These are phyloP conservation scores for Drosophila dunni DNA, from an alignment of 1,140 invertebrate species.

Conservation along the genomic window DNA sequence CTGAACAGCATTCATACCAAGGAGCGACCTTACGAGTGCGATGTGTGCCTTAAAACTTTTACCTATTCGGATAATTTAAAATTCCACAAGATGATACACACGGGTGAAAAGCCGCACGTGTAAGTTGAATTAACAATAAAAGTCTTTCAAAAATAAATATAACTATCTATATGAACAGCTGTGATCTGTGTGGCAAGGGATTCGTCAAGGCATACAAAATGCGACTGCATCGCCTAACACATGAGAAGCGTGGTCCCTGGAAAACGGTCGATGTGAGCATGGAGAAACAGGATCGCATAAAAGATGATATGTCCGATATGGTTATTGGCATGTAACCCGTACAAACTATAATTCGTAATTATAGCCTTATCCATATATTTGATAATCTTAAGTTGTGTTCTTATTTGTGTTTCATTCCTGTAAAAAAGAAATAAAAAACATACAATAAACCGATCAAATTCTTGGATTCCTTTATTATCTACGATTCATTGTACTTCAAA, in stretches of 20 bases:
- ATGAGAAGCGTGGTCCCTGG: constrained; percentile 60
- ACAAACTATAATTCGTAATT: constrained; percentile 25
- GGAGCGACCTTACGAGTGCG: constrained; percentile 89
- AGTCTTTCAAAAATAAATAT: neutral
- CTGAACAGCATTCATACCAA: constrained; percentile 88
- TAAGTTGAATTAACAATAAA: constrained; percentile 26
- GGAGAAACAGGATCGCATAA: constrained; percentile 32
- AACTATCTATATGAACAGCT: constrained; percentile 28
- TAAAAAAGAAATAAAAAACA: constrained; percentile 11
- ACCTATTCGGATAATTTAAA: constrained; percentile 88
- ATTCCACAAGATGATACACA: constrained; percentile 85
- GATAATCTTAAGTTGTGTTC: constrained; percentile 31
- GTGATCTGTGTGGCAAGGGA: constrained; percentile 71
- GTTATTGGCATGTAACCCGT: constrained; percentile 34
- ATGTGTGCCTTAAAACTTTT: constrained; percentile 89
- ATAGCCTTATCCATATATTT: constrained; percentile 28
- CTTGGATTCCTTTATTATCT: neutral
- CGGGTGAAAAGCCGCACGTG: constrained; percentile 72
- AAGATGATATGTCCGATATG: constrained; percentile 53
- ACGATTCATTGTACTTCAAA: constrained; percentile 30
- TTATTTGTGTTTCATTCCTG: constrained; percentile 24
- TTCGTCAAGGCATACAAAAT: constrained; percentile 76
- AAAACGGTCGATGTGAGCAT: constrained; percentile 32
- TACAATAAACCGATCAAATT: neutral
- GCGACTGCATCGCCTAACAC: constrained; percentile 69